These are phyloP conservation scores for Drosophila novamexicana DNA, from an alignment of 1,140 invertebrate genomes.

Conservation along the genomic window DNA sequence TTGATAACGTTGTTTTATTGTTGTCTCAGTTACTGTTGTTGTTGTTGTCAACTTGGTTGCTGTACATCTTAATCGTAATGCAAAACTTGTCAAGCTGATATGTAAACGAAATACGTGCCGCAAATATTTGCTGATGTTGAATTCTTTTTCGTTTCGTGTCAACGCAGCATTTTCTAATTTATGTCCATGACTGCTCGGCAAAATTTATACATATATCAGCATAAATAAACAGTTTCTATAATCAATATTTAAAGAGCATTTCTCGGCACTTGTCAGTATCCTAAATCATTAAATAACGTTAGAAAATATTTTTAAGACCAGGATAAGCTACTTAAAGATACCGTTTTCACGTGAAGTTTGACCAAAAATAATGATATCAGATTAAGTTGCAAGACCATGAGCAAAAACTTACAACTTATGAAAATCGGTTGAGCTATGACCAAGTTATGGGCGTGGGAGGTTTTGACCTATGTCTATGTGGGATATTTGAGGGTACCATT, in stretches of 20 bases:
- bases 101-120: constrained; percentile 79
- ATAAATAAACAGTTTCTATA: neutral
- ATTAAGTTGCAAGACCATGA: too few species aligned
- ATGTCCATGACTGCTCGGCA: constrained; percentile 26
- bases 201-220: too few species aligned
- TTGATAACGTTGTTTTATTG: constrained; percentile 76
- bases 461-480: too few species aligned
- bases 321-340: too few species aligned
- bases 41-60: constrained; percentile 26
- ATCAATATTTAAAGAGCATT: neutral
- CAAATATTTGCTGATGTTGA: constrained; percentile 79
- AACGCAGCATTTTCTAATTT: constrained; percentile 51
- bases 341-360: too few species aligned
- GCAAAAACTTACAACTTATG: too few species aligned
- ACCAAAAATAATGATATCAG: too few species aligned
- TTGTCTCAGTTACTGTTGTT: constrained; percentile 18
- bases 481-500: too few species aligned
- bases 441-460: too few species aligned
- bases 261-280: neutral
- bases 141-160: constrained; percentile 54
- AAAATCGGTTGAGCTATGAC: too few species aligned
- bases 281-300: too few species aligned
- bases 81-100: constrained; percentile 81
- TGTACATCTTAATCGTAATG: constrained; percentile 82
- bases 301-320: too few species aligned